Conservation (phyloP, 2,888 invertebrate species). For the Myopa tessellatipennis region DNA sequence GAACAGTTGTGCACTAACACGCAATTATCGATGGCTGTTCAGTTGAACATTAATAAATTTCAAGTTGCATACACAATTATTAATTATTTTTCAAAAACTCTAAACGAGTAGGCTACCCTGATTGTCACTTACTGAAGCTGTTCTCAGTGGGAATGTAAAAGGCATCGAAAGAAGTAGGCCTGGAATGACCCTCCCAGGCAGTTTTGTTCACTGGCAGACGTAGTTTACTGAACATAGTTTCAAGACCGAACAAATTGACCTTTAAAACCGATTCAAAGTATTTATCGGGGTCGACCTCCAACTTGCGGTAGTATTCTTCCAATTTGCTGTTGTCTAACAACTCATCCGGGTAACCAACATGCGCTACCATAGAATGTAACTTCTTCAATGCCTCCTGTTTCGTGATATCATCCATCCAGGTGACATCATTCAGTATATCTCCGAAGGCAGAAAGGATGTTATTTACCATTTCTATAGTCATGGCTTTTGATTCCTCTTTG, state of each 20-base stretch:
- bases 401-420: slow-evolving; percentile 94
- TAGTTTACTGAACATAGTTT: slow-evolving; percentile 81
- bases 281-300: slow-evolving; percentile 77
- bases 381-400: slow-evolving; percentile 81
- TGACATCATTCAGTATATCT: slow-evolving; percentile 80
- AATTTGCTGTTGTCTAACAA: slow-evolving; percentile 84
- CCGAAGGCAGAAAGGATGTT: slow-evolving; percentile 86
- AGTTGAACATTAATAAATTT: too few species aligned
- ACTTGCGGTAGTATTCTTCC: slow-evolving; percentile 80
- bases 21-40: too few species aligned
- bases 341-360: slow-evolving; percentile 94
- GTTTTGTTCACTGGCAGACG: slow-evolving; percentile 85
- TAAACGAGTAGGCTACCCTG: too few species aligned
- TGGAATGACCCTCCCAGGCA: slow-evolving; percentile 85
- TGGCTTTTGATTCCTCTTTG: slow-evolving; percentile 84
- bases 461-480: slow-evolving; percentile 87
- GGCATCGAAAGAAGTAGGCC: slow-evolving; percentile 71
- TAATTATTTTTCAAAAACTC: too few species aligned
- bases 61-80: too few species aligned
- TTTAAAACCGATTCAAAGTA: slow-evolving; percentile 82
- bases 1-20: too few species aligned
- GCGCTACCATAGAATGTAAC: slow-evolving; percentile 84
- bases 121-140: slow-evolving; percentile 80
- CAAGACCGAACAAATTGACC: slow-evolving; percentile 82
- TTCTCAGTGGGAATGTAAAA: slow-evolving; percentile 85